A percentile compares a stretch with the other conserved stretches of the same genome.
Conservation (phyloP, 2,888 invertebrate genomes). For the Oscheius onirici region DNA sequence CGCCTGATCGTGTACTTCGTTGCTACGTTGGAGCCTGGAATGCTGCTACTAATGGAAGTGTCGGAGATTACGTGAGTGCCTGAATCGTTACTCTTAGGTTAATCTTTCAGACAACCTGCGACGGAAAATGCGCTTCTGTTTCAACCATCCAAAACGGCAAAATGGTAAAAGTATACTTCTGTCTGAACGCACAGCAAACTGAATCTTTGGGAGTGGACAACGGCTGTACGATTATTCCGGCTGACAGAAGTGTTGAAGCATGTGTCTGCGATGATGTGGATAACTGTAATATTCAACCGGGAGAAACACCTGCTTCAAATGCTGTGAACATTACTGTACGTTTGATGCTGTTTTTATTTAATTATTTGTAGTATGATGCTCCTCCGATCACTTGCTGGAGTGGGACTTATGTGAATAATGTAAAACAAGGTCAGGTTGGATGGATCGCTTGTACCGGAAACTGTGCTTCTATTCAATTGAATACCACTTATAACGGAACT, state of each 20-base stretch:
- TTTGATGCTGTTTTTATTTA: neutral
- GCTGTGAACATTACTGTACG: constrained; percentile 28
- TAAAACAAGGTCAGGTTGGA: constrained; percentile 32
- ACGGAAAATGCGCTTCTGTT: constrained; percentile 48
- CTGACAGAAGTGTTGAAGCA: constrained; percentile 37
- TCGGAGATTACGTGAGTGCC: constrained; percentile 32
- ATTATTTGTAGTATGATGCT: constrained; percentile 32
- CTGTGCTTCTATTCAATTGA: constrained; percentile 19
- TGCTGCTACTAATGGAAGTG: constrained; percentile 42
- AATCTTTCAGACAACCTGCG: constrained; percentile 34
- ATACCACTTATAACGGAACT: constrained; percentile 33
- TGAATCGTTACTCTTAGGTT: too few species aligned
- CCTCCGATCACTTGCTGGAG: constrained; percentile 48
- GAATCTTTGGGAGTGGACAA: constrained; percentile 41
- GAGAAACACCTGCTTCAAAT: constrained; percentile 6
- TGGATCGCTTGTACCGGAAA: constrained; percentile 19
- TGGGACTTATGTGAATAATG: constrained; percentile 47
- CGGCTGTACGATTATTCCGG: constrained; percentile 32
- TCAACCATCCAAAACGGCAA: constrained; percentile 36
- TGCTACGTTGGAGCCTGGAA: constrained; percentile 52
- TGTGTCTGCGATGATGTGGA: constrained; percentile 48
- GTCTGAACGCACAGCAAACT: constrained; percentile 39
- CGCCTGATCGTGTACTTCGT: constrained; percentile 37
- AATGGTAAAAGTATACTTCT: constrained; percentile 47
- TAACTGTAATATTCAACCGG: constrained; percentile 40